These are phyloP conservation scores for Balaenoptera acutorostrata DNA, from an alignment of 2,113 vertebrate species.

Conservation along the genomic window DNA sequence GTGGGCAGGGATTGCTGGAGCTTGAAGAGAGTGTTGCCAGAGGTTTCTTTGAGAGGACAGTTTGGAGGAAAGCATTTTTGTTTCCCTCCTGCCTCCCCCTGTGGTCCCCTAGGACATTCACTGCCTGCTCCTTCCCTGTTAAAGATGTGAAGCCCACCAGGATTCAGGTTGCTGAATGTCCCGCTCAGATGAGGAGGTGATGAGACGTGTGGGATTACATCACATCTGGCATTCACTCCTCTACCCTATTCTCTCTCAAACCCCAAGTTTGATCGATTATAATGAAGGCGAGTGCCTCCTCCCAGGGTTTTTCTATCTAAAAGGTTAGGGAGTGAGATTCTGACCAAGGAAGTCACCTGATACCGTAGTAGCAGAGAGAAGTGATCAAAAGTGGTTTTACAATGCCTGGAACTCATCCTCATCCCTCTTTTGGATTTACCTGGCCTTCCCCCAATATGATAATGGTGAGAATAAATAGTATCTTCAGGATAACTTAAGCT, in stretches of 20 bases:
- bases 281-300: neutral
- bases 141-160: neutral
- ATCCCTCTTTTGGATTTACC: neutral
- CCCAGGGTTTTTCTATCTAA: neutral
- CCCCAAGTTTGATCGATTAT: neutral
- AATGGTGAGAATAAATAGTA: neutral
- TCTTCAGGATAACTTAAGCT: neutral
- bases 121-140: neutral
- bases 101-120: neutral
- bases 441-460: neutral
- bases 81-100: neutral
- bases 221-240: too few species aligned
- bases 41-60: neutral
- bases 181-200: neutral
- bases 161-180: neutral
- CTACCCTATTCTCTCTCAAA: neutral
- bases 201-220: neutral
- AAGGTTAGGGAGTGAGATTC: neutral
- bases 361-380: neutral
- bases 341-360: neutral
- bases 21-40: too few species aligned
- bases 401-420: neutral
- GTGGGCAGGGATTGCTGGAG: neutral
- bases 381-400: neutral
- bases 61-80: neutral